Conservation (phyloP, 1,140 invertebrate species). For the Chironomus tepperi region DNA sequence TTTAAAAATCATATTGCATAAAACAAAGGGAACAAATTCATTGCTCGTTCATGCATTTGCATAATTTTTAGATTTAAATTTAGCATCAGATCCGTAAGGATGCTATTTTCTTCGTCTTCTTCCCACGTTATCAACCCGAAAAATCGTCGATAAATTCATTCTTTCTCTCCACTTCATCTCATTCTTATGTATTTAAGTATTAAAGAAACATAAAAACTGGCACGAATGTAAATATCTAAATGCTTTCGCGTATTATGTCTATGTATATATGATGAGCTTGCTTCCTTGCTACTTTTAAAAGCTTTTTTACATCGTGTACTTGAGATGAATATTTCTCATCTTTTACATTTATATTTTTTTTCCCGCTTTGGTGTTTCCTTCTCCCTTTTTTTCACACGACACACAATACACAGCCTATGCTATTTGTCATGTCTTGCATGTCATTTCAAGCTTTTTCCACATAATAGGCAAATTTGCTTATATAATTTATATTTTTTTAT, state of each 20-base stretch:
- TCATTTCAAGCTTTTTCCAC: neutral
- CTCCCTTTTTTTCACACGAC: neutral
- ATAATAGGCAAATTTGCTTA: neutral
- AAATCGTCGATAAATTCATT: neutral
- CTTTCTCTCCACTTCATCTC: neutral
- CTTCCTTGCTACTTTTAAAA: conserved; percentile 7
- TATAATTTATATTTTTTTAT: neutral
- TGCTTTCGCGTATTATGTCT: neutral
- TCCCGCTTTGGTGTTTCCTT: neutral
- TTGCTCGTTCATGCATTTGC: neutral
- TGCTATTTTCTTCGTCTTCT: neutral
- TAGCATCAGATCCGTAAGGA: neutral
- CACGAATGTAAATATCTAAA: conserved; percentile 9
- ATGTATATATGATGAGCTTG: conserved; percentile 1
- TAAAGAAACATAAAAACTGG: neutral
- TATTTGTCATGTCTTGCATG: conserved; percentile 12
- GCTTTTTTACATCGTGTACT: neutral
- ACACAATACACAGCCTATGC: neutral
- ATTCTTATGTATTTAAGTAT: neutral
- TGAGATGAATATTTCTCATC: neutral
- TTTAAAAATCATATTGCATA: neutral
- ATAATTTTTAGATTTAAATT: neutral
- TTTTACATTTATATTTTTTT: too few species aligned
- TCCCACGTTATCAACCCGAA: neutral
- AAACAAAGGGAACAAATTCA: neutral